A percentile compares a stretch with the other conserved stretches of the same genome.
phyloP scores from a whole-genome alignment of 2,113 vertebrate species.

The Fregetta grallaria region DNA sequence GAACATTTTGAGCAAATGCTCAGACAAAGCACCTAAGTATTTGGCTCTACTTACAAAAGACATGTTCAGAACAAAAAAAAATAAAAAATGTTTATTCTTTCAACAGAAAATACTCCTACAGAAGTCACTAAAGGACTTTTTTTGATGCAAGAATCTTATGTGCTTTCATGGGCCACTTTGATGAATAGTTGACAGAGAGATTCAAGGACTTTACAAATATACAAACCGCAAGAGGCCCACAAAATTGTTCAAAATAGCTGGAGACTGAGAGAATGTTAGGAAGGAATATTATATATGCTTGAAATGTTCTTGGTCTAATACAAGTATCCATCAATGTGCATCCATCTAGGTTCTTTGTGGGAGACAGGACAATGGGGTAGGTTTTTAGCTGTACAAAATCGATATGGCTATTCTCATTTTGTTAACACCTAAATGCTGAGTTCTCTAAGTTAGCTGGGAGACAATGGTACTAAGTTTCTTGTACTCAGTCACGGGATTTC shows the following conservation, averaged over 20 bases:
- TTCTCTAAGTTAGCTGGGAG: neutral
- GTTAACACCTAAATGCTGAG: neutral
- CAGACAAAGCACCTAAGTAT: neutral
- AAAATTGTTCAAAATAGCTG: neutral
- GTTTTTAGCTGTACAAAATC: neutral
- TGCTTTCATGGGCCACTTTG: neutral
- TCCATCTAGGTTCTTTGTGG: neutral
- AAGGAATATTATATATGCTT: neutral
- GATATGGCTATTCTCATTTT: neutral
- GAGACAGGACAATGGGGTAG: neutral
- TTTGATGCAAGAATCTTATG: neutral
- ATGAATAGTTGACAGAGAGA: neutral
- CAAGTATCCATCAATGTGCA: neutral
- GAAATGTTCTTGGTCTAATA: neutral
- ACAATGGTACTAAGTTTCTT: neutral
- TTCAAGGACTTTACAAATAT: neutral
- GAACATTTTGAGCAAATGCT: neutral
- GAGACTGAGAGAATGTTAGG: neutral
- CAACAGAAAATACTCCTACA: neutral
- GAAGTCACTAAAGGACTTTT: neutral
- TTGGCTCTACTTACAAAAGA: neutral
- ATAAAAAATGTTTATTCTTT: too few species aligned
- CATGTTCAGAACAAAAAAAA: neutral
- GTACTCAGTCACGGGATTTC: neutral
- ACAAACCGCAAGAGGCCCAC: neutral